Evolutionary conservation across 2,113 vertebrate species (phyloP).

Genomic region (Felis chaus): DNA sequence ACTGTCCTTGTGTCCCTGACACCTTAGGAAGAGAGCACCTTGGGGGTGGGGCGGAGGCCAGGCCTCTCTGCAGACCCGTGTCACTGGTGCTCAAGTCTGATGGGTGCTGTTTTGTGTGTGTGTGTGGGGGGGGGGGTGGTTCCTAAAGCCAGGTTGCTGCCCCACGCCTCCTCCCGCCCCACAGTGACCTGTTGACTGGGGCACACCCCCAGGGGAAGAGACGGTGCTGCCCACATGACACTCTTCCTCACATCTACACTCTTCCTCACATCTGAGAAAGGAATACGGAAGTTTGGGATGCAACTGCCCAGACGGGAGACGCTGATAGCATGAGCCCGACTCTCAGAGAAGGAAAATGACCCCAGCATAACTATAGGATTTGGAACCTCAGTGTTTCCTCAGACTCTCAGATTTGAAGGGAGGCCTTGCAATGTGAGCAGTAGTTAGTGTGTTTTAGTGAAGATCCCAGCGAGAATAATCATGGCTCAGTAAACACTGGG

Average conservation of each 20-base stretch:
- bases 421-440: not conserved
- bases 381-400: not conserved
- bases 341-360: not conserved
- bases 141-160: not conserved
- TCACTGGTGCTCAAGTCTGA: not conserved
- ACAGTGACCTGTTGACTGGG: not conserved
- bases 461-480: too few relatives aligned
- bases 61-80: rapidly evolving
- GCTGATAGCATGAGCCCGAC: rapidly evolving
- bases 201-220: not conserved
- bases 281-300: not conserved
- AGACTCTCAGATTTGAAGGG: too few relatives aligned
- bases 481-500: not conserved
- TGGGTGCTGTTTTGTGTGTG: not conserved
- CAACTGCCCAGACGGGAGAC: not conserved
- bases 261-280: not conserved
- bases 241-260: not conserved
- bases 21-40: not conserved
- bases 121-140: rapidly evolving
- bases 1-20: not conserved
- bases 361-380: too few relatives aligned
- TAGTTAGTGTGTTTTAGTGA: not conserved
- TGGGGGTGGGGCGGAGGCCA: not conserved
- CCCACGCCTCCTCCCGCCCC: not conserved
- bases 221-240: not conserved